Percentiles rank a stretch among this genome's conserved stretches.
These are phyloP conservation scores for Ametastegia equiseti DNA, from an alignment of 2,888 invertebrate genomes.

Conservation along the genomic window DNA sequence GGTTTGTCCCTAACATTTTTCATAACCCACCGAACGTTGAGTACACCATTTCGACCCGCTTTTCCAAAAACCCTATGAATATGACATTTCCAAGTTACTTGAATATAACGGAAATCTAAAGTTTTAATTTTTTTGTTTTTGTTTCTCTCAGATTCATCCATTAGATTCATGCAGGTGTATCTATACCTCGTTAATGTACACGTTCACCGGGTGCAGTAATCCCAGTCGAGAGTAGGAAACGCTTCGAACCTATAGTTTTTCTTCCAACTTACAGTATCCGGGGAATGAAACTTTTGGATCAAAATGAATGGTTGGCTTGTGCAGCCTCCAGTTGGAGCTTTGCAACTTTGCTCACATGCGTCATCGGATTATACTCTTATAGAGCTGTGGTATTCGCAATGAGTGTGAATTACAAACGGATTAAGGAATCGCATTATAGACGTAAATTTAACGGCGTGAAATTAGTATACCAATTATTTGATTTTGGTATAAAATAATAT, in stretches of 20 bases:
- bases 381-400: too few relatives aligned
- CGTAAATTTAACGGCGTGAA: too few relatives aligned
- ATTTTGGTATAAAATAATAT: too few relatives aligned
- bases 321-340: slow-evolving; percentile 2
- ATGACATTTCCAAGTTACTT: too few relatives aligned
- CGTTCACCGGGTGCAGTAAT: background rate
- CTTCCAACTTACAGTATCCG: background rate
- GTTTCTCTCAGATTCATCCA: background rate
- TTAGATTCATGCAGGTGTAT: background rate
- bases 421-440: too few relatives aligned
- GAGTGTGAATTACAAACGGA: too few relatives aligned
- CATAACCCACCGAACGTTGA: too few relatives aligned
- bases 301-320: slow-evolving; percentile 34
- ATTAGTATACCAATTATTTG: too few relatives aligned
- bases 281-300: slow-evolving; percentile 35
- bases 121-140: background rate
- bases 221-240: background rate
- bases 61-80: too few relatives aligned
- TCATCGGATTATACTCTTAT: slow-evolving; percentile 15
- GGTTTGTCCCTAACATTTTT: too few relatives aligned
- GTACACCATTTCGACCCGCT: too few relatives aligned
- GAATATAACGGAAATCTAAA: too few relatives aligned
- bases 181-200: background rate
- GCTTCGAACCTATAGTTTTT: slow-evolving; percentile 21
- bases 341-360: background rate